Evolutionary conservation across 2,888 invertebrate genomes (phyloP).

Genomic region (Dorcus parallelipipedus): DNA sequence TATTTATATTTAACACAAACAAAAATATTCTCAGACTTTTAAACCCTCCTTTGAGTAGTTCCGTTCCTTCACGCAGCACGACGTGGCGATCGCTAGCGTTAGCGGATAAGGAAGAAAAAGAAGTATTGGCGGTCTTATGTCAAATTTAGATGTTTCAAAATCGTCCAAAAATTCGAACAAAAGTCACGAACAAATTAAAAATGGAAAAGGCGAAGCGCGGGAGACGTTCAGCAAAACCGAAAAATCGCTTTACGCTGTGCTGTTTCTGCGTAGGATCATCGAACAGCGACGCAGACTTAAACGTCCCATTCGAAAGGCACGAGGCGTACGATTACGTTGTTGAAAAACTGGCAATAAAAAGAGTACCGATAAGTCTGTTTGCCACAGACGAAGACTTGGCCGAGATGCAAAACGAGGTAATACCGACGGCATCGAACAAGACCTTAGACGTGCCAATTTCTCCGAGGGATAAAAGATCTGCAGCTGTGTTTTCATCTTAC

Average conservation of each 20-base stretch:
- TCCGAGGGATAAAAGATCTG: slow-evolving; percentile 13
- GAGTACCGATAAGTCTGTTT: slow-evolving; percentile 27
- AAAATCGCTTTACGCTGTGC: slow-evolving; percentile 15
- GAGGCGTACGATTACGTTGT: slow-evolving; percentile 31
- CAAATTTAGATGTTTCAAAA: slow-evolving; percentile 9
- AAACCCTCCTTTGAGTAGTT: no score
- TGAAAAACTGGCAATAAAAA: slow-evolving; percentile 30
- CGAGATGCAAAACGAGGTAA: slow-evolving; percentile 6
- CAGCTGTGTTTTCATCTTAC: slow-evolving; percentile 22
- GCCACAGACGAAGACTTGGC: slow-evolving; percentile 23
- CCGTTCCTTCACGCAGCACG: no score
- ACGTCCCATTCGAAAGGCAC: slow-evolving; percentile 4
- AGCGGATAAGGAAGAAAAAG: no score
- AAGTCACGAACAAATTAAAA: neutral
- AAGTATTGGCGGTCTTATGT: slow-evolving; percentile 4
- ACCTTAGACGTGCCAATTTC: neutral
- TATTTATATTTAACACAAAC: no score
- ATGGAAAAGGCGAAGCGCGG: slow-evolving; percentile 10
- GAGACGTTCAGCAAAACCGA: slow-evolving; percentile 11
- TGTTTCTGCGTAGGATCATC: slow-evolving; percentile 17
- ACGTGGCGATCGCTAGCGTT: no score
- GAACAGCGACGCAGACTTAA: slow-evolving; percentile 17
- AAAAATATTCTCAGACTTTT: no score
- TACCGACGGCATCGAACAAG: neutral
- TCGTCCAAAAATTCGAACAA: neutral